Conservation (phyloP, 2,888 invertebrate species). For the Nephrocerus scutellatus region DNA sequence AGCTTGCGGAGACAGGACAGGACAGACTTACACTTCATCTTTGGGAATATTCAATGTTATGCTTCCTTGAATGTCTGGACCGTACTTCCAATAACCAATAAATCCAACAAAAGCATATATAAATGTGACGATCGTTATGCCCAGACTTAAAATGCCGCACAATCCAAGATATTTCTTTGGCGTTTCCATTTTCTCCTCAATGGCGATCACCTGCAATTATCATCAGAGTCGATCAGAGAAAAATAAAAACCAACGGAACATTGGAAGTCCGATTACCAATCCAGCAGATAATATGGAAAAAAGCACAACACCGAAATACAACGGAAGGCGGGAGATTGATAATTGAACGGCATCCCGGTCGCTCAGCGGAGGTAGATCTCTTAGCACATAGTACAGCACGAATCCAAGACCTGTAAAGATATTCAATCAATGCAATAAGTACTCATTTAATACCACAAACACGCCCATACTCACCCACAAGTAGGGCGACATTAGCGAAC, state of each 20-base stretch:
- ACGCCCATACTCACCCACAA: conserved; percentile 47
- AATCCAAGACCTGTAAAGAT: conserved; percentile 54
- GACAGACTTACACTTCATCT: conserved; percentile 58
- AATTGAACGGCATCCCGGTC: conserved; percentile 45
- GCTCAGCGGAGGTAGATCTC: conserved; percentile 51
- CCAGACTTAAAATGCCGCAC: conserved; percentile 79
- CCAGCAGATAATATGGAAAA: conserved; percentile 79
- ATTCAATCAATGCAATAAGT: not conserved
- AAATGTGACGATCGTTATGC: conserved; percentile 71
- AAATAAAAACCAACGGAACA: not conserved
- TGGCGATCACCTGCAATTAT: conserved; percentile 69
- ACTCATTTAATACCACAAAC: not conserved
- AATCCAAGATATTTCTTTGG: conserved; percentile 81
- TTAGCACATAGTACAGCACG: conserved; percentile 71
- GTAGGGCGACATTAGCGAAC: conserved; percentile 80
- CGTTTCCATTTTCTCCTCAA: conserved; percentile 88
- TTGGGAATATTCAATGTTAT: conserved; percentile 80
- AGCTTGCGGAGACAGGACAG: no score
- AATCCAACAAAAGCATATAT: conserved; percentile 82
- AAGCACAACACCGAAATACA: conserved; percentile 87
- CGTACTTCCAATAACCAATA: conserved; percentile 84
- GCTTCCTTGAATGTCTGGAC: conserved; percentile 62
- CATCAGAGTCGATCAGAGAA: not conserved
- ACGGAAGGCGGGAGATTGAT: conserved; percentile 56
- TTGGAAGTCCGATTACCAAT: conserved; percentile 54